Evolutionary conservation across 2,113 vertebrate species (phyloP).

Genomic region (Bufo bufo): DNA sequence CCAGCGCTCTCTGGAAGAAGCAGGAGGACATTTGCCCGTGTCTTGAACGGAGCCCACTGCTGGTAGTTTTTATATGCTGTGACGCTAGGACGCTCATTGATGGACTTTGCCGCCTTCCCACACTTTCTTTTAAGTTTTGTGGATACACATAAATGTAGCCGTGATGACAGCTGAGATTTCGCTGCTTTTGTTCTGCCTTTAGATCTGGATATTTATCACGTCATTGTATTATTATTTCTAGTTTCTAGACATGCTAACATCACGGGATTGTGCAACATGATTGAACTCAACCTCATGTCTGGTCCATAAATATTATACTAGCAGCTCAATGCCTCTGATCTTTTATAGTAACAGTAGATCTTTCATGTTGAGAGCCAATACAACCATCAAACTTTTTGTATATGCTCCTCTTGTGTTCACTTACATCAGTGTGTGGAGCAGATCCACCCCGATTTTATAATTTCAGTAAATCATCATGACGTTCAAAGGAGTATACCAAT

Average conservation of each 20-base stretch:
- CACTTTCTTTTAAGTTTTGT: not conserved
- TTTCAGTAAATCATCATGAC: not conserved
- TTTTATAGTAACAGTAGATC: not conserved
- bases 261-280: not conserved
- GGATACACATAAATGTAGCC: not conserved
- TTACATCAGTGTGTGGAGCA: too few relatives aligned
- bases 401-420: not conserved
- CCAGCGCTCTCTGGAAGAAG: not conserved
- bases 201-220: not conserved
- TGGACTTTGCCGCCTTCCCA: not conserved
- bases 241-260: not conserved
- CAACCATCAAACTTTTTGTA: not conserved
- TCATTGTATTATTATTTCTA: not conserved
- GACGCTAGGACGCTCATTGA: not conserved
- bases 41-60: not conserved
- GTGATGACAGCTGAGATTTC: not conserved
- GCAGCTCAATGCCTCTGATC: constrained; percentile 1
- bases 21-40: not conserved
- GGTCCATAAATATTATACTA: constrained; percentile 38
- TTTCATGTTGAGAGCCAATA: not conserved
- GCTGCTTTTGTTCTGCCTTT: constrained; percentile 5
- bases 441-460: too few relatives aligned
- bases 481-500: too few relatives aligned
- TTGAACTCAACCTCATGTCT: not conserved
- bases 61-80: not conserved